Conservation (phyloP, 2,888 invertebrate genomes). For the Rutpela maculata region DNA sequence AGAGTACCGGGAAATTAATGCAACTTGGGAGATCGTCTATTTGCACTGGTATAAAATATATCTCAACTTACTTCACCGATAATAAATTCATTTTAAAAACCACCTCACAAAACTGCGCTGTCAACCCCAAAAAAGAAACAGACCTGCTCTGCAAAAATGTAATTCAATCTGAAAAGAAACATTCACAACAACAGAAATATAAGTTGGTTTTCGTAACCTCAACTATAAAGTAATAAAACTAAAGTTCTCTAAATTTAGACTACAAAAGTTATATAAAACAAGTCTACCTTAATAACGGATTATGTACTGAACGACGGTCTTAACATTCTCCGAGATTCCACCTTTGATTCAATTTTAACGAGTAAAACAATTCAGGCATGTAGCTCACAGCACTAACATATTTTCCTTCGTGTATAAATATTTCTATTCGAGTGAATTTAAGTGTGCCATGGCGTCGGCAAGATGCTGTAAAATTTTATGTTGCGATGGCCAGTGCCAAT, state of each 20-base stretch:
- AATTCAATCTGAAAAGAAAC: no score
- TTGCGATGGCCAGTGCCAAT: conserved; percentile 15
- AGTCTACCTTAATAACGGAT: conserved; percentile 9
- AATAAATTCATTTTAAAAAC: no score
- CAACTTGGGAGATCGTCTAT: no score
- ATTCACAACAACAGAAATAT: no score
- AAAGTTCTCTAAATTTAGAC: neutral
- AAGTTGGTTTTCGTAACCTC: no score
- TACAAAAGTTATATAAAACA: conserved; percentile 13
- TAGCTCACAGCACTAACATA: conserved; percentile 13
- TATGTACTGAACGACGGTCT: neutral
- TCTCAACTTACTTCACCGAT: no score
- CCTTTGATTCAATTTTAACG: conserved; percentile 32
- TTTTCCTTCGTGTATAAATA: conserved; percentile 6
- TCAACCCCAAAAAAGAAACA: no score
- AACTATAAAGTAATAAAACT: no score
- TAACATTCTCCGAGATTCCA: conserved; percentile 1
- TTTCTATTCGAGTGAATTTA: conserved; percentile 22
- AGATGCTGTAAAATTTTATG: conserved; percentile 21
- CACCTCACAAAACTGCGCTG: no score
- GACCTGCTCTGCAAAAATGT: no score
- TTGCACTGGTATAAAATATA: no score
- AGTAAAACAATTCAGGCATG: conserved; percentile 27
- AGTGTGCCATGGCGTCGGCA: conserved; percentile 17
- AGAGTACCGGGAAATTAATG: no score